Percentiles rank a stretch among this genome's conserved stretches.
Conservation (phyloP, 2,888 invertebrate species). For the Drosophila affinis region DNA sequence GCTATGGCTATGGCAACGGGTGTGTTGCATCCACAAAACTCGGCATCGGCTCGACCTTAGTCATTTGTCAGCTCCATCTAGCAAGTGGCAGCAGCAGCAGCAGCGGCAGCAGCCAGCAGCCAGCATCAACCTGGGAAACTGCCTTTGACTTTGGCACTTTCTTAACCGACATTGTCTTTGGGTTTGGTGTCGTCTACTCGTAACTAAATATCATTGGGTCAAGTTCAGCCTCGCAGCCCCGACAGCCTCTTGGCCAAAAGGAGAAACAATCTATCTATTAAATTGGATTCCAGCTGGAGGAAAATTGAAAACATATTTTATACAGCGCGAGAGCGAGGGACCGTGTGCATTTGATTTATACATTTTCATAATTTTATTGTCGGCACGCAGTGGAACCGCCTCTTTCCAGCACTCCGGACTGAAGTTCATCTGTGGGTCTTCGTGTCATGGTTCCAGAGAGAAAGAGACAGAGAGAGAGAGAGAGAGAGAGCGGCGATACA, state of each 20-base stretch:
- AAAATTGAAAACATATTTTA: slow-evolving; percentile 69
- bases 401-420: slow-evolving; percentile 55
- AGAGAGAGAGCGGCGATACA: slow-evolving; percentile 20
- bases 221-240: slow-evolving; percentile 60
- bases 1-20: slow-evolving; percentile 24
- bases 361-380: slow-evolving; percentile 69
- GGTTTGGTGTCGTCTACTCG: slow-evolving; percentile 13
- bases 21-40: slow-evolving; percentile 40
- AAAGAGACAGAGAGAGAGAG: slow-evolving; percentile 11
- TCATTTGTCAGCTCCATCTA: slow-evolving; percentile 73
- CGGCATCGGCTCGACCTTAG: slow-evolving; percentile 64
- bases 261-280: slow-evolving; percentile 73
- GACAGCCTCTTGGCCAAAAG: slow-evolving; percentile 44
- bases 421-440: slow-evolving; percentile 28
- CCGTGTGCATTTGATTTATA: slow-evolving; percentile 66
- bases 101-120: slow-evolving; percentile 23
- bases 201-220: slow-evolving; percentile 79
- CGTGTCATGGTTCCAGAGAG: slow-evolving; percentile 46
- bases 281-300: slow-evolving; percentile 48
- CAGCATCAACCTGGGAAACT: slow-evolving; percentile 34
- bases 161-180: slow-evolving; percentile 66
- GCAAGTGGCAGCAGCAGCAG: slow-evolving; percentile 35
- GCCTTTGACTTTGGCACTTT: slow-evolving; percentile 59
- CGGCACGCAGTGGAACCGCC: slow-evolving; percentile 56
- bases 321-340: slow-evolving; percentile 30